A percentile compares a stretch with the other conserved stretches of the same genome.
phyloP scores from a whole-genome alignment of 2,888 invertebrate genomes.

The Drosophila glabriapex region DNA sequence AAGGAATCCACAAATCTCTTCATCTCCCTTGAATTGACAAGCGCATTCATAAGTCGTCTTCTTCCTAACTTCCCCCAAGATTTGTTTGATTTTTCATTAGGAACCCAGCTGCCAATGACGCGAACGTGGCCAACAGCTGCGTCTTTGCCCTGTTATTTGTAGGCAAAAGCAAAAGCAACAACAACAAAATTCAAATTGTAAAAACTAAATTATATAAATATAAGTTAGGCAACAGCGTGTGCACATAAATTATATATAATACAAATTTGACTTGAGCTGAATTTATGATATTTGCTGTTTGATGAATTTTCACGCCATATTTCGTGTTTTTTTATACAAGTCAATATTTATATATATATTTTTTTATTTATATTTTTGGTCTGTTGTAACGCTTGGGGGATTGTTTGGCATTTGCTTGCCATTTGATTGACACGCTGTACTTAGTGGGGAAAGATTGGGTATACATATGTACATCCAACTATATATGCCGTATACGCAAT shows the following conservation, averaged over 20 bases:
- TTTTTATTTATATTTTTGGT: background rate
- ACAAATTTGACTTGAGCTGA: slow-evolving; percentile 48
- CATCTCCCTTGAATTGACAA: background rate
- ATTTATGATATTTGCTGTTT: slow-evolving; percentile 55
- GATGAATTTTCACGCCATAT: slow-evolving; percentile 43
- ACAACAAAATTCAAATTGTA: slow-evolving; percentile 63
- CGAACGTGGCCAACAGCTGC: slow-evolving; percentile 60
- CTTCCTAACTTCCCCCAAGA: background rate
- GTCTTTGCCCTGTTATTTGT: slow-evolving; percentile 21
- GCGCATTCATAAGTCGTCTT: slow-evolving; percentile 23
- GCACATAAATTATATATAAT: slow-evolving; percentile 67
- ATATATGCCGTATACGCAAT: slow-evolving; percentile 29
- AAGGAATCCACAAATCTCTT: background rate
- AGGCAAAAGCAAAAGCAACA: slow-evolving; percentile 8
- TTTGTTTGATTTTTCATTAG: slow-evolving; percentile 45
- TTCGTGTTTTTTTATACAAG: slow-evolving; percentile 8
- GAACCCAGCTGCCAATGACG: slow-evolving; percentile 51
- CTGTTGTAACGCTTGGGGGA: slow-evolving; percentile 38
- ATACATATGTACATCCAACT: background rate
- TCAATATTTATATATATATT: slow-evolving; percentile 56
- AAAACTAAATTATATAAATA: slow-evolving; percentile 75
- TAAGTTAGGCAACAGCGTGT: slow-evolving; percentile 36
- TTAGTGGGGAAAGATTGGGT: slow-evolving; percentile 13
- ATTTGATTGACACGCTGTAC: slow-evolving; percentile 69
- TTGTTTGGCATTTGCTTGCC: slow-evolving; percentile 41